Evolutionary conservation across 2,888 invertebrate species (phyloP), one percentile per base, ranked within the genome.

Genomic region (Patella ulyssiponensis): DNA sequence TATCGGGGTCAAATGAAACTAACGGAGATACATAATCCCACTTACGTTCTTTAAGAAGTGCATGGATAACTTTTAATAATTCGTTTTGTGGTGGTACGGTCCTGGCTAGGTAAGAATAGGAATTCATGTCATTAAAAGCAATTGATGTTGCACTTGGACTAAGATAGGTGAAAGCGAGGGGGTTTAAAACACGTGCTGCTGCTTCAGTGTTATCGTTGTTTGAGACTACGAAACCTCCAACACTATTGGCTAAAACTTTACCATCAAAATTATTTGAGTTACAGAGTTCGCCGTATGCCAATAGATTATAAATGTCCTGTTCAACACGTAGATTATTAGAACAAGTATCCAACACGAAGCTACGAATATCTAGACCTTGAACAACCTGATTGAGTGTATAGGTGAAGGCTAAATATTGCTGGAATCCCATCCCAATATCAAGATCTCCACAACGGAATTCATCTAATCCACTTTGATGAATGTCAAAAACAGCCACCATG

Each of bases 161-260:
- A n/a, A 92, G 83, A 86, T 93, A 93, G 4, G 94, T 93, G 51
- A 94, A 91, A 76, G 92, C 89, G 84, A 93, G 93, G 9, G 93
- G 90, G 27, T 93, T 89, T 56, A 94, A 89, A 80, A 94, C 91
- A 77, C 93, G 85, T 3, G 91, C 87, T 0, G 90, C 89, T 9
- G 88, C 88, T 53, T 88, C 84, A 3, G 87, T 86, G 69, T 83
- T 85, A 15, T 77, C 73, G 0, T 86, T 83, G 12, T 89, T 88
- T 12, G 87, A 82, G 3, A 89, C 88, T 14, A 91, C 72, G 11
- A 91, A 88, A 9, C 90, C 90, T 4, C 90, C 86, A 14, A 75
- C 27, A 75, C 20, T n/a, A 7, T 27, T 51, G 15, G 33, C 58
- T 27, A 17, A 17, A 58, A 64, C 12, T 27, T 14, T 11, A 9